phyloP scores from a whole-genome alignment of 2,797 vertebrate genomes.

The Rhinichthys osculus region DNA sequence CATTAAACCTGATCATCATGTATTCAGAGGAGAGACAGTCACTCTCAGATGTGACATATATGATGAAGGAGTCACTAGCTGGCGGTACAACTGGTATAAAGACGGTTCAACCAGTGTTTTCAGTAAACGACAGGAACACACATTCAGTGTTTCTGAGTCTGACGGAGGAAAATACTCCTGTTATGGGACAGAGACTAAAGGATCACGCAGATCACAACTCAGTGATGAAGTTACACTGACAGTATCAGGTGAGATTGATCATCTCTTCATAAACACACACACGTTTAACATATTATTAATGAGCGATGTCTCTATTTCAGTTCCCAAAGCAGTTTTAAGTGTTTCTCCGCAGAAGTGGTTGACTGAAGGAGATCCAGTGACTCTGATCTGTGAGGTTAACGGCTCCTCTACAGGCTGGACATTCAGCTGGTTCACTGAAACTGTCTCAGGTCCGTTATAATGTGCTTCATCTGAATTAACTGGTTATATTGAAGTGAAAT shows the following conservation, averaged over 20 bases:
- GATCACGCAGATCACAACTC: background rate
- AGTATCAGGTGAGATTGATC: background rate
- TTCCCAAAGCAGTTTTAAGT: too few relatives aligned
- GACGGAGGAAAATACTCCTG: background rate
- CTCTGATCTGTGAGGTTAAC: slow-evolving; percentile 20
- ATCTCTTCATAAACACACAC: too few relatives aligned
- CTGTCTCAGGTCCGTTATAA: background rate
- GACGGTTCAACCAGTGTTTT: background rate
- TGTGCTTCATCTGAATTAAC: background rate
- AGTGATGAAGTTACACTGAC: background rate
- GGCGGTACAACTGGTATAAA: background rate
- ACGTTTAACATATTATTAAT: too few relatives aligned
- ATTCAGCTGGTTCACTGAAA: background rate
- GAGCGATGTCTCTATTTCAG: too few relatives aligned
- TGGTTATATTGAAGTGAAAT: background rate
- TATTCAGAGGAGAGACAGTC: background rate
- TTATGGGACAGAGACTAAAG: background rate
- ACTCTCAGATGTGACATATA: slow-evolving; percentile 1
- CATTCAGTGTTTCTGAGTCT: background rate
- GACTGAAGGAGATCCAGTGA: slow-evolving; percentile 36
- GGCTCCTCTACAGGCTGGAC: background rate
- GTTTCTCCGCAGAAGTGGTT: slow-evolving; percentile 13
- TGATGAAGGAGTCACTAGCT: background rate
- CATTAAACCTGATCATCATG: background rate
- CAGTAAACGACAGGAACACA: background rate